Percentiles rank a stretch among this genome's conserved stretches.
Evolutionary conservation across 1,140 invertebrate genomes (phyloP).

Genomic region (Leptoteleia sp.): DNA sequence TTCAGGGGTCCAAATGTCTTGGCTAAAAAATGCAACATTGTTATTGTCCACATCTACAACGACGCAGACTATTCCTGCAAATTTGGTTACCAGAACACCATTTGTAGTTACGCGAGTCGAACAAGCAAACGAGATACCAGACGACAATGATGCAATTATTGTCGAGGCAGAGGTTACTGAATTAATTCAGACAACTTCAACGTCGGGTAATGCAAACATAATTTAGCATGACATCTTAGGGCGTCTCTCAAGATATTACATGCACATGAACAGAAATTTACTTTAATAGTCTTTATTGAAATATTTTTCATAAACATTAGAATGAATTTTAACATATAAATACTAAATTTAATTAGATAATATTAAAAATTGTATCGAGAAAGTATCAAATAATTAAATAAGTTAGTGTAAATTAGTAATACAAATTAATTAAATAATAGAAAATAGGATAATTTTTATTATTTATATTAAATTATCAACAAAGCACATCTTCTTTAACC

Average conservation of each 20-base stretch:
- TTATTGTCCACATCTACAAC: constrained; percentile 70
- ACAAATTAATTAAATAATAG: no score
- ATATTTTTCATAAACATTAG: no score
- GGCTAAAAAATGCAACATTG: constrained; percentile 76
- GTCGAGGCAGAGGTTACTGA: constrained; percentile 76
- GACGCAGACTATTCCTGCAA: constrained; percentile 69
- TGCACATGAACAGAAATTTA: no score
- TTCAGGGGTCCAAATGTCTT: constrained; percentile 73
- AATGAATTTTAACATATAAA: no score
- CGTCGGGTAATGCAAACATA: constrained; percentile 50
- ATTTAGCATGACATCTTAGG: constrained; percentile 34
- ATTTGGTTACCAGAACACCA: constrained; percentile 72
- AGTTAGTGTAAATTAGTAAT: no score
- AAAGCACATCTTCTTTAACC: no score
- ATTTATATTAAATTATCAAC: no score
- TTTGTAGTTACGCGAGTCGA: constrained; percentile 61
- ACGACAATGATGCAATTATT: constrained; percentile 76
- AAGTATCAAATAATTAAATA: no score
- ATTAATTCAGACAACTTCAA: constrained; percentile 61
- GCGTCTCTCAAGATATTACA: constrained; percentile 29
- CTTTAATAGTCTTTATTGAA: no score
- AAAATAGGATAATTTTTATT: no score
- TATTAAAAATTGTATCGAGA: no score
- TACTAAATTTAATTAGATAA: no score
- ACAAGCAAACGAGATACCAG: constrained; percentile 71